Conservation (phyloP, 2,888 invertebrate species). For the Eupithecia insigniata region DNA sequence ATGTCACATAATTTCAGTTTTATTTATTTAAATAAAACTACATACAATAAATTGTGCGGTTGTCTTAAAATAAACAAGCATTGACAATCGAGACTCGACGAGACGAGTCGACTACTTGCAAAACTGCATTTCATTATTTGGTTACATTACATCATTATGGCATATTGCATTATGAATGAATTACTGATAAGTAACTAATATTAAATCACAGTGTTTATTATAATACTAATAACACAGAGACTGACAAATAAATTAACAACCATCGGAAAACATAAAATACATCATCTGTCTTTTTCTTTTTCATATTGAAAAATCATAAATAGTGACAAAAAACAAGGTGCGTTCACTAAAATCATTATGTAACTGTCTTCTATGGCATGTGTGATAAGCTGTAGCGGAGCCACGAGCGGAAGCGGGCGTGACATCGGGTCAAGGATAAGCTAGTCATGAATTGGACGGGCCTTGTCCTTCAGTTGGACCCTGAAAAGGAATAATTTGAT, state of each 20-base stretch:
- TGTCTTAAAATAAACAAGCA: constrained; percentile 1
- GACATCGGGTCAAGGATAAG: background rate
- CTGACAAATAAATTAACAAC: background rate
- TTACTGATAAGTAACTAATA: background rate
- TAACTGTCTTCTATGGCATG: background rate
- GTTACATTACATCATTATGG: background rate
- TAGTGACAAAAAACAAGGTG: background rate
- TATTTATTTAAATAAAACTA: background rate
- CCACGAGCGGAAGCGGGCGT: background rate
- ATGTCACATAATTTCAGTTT: background rate
- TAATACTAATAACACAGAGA: background rate
- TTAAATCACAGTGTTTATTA: constrained; percentile 2
- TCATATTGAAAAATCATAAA: background rate
- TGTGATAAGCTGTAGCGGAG: background rate
- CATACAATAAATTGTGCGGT: background rate
- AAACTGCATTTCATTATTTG: background rate
- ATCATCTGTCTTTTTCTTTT: background rate
- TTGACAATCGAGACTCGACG: background rate
- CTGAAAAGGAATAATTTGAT: constrained; percentile 14
- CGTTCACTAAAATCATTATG: background rate
- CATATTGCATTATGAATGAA: background rate
- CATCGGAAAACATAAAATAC: background rate
- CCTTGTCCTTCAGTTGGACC: constrained; percentile 13
- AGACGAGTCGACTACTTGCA: background rate
- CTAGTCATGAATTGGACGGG: constrained; percentile 4